Conservation (phyloP, 1,140 invertebrate species). For the Papilio dardanus region DNA sequence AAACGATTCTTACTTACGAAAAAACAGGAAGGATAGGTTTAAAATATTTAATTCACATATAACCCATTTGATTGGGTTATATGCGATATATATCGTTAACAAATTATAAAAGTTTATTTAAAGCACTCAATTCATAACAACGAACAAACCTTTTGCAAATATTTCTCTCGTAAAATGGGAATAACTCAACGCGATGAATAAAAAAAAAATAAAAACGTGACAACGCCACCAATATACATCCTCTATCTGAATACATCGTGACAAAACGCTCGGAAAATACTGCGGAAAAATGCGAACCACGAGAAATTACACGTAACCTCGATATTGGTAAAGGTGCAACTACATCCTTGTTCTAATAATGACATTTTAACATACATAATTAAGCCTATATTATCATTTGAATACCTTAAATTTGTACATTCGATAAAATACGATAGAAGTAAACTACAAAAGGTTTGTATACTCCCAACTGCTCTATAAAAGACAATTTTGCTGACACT, state of each 20-base stretch:
- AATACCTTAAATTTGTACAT: too few species aligned
- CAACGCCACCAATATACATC: slow-evolving; percentile 37
- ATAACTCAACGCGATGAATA: slow-evolving; percentile 32
- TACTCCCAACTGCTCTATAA: too few species aligned
- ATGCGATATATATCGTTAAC: too few species aligned
- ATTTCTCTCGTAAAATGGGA: slow-evolving; percentile 16
- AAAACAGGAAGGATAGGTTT: too few species aligned
- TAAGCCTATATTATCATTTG: too few species aligned
- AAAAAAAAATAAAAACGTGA: slow-evolving; percentile 37
- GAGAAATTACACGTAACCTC: slow-evolving; percentile 36
- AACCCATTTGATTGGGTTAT: too few species aligned
- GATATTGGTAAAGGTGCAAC: slow-evolving; percentile 13
- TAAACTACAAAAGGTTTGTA: too few species aligned
- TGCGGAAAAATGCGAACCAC: slow-evolving; percentile 37
- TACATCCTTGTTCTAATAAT: not conserved
- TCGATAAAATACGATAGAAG: too few species aligned
- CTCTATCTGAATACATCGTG: slow-evolving; percentile 38
- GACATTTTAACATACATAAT: too few species aligned
- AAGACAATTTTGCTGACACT: too few species aligned
- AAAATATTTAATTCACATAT: too few species aligned
- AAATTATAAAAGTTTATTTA: not conserved
- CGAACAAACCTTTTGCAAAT: slow-evolving; percentile 25
- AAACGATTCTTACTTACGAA: too few species aligned
- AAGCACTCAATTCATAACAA: not conserved
- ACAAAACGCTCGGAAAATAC: slow-evolving; percentile 39